phyloP scores from a whole-genome alignment of 2,888 invertebrate species.

The Drosophila colorata region DNA sequence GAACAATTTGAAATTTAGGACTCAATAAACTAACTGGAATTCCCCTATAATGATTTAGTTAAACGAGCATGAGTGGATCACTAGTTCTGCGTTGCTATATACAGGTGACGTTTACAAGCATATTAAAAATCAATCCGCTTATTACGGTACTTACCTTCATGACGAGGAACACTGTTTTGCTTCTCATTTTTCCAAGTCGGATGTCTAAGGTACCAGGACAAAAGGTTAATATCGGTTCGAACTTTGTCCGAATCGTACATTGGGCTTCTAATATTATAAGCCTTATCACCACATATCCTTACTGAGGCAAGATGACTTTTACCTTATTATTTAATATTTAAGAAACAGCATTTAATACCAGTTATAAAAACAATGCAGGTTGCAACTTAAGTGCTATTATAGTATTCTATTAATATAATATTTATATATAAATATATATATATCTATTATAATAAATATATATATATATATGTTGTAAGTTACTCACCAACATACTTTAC shows the following conservation, averaged over 20 bases:
- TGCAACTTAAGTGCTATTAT: slow-evolving; percentile 44
- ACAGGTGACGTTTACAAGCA: slow-evolving; percentile 58
- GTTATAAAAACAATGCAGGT: slow-evolving; percentile 35
- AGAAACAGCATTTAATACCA: slow-evolving; percentile 66
- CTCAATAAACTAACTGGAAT: not conserved
- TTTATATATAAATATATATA: slow-evolving; percentile 1
- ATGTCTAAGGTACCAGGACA: slow-evolving; percentile 95
- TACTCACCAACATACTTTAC: slow-evolving; percentile 89
- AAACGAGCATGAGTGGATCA: slow-evolving; percentile 28
- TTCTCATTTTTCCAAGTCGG: slow-evolving; percentile 86
- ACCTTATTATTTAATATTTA: slow-evolving; percentile 86
- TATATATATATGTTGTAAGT: not conserved
- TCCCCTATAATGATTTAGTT: slow-evolving; percentile 20
- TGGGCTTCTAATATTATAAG: slow-evolving; percentile 91
- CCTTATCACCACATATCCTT: slow-evolving; percentile 93
- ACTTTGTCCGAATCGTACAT: slow-evolving; percentile 90
- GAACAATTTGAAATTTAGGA: not conserved
- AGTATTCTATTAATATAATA: slow-evolving; percentile 13
- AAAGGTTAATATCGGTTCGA: slow-evolving; percentile 93
- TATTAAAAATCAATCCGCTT: slow-evolving; percentile 11
- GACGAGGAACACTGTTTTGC: slow-evolving; percentile 58
- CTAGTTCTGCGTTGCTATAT: slow-evolving; percentile 50
- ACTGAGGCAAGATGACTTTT: slow-evolving; percentile 93
- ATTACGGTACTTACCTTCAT: slow-evolving; percentile 77
- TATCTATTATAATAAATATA: not conserved